Evolutionary conservation across 2,113 vertebrate species (phyloP).

Genomic region (Aptenodytes forsteri): DNA sequence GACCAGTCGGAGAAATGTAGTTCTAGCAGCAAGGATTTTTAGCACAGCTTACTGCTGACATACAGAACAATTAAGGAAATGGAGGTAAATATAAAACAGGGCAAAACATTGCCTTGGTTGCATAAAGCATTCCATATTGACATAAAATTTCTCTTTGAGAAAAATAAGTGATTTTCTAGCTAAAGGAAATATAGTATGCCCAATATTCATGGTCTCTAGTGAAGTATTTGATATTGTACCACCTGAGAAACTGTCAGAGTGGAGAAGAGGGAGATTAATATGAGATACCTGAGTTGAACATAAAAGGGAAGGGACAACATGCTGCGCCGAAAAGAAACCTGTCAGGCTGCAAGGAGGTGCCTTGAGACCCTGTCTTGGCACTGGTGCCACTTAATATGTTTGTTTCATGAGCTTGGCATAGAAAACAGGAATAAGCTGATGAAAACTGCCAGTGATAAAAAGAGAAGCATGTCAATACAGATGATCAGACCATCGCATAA

Average conservation of each 20-base stretch:
- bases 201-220: not conserved
- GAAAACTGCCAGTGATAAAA: not conserved
- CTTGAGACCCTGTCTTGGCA: not conserved
- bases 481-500: not conserved
- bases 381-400: not conserved
- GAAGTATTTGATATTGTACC: not conserved
- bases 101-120: not conserved
- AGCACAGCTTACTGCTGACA: not conserved
- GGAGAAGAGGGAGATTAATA: not conserved
- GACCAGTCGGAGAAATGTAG: not conserved
- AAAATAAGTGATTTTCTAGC: not conserved
- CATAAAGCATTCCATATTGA: not conserved
- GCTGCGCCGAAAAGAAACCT: not conserved
- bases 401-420: not conserved
- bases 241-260: not conserved
- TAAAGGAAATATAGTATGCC: not conserved
- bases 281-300: not conserved
- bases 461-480: not conserved
- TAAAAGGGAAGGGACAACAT: not conserved
- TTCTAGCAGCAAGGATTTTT: not conserved
- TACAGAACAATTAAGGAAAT: not conserved
- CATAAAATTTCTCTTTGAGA: not conserved
- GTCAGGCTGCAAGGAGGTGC: not conserved
- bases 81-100: not conserved
- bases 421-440: not conserved